Percentiles rank a stretch among this genome's conserved stretches.
These are phyloP conservation scores for Alligator mississippiensis DNA, from an alignment of 2,113 vertebrate genomes.

Conservation along the genomic window DNA sequence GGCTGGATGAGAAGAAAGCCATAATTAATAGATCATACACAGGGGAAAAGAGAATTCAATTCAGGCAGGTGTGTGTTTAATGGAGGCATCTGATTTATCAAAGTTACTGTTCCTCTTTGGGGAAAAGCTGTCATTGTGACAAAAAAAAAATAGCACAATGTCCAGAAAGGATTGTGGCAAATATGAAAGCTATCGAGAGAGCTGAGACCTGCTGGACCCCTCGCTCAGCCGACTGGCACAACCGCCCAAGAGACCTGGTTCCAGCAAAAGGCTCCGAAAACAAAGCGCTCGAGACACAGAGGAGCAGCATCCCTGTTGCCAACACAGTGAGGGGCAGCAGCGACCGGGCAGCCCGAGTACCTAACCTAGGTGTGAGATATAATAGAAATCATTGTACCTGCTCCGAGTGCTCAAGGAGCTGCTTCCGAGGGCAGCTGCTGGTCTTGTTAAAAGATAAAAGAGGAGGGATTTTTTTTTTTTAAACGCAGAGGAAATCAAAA, in stretches of 20 bases:
- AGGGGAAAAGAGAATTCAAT: not conserved
- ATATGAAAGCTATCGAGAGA: too few relatives aligned
- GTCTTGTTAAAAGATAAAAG: too few relatives aligned
- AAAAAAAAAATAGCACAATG: not conserved
- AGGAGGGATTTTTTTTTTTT: too few relatives aligned
- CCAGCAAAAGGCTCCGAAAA: not conserved
- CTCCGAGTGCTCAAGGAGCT: too few relatives aligned
- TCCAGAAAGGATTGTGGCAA: not conserved
- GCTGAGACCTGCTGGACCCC: not conserved
- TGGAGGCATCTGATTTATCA: not conserved
- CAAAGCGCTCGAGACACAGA: fast-evolving
- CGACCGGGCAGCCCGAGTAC: too few relatives aligned
- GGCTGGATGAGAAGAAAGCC: not conserved
- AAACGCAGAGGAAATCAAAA: too few relatives aligned
- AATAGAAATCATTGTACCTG: too few relatives aligned
- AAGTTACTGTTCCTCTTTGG: not conserved
- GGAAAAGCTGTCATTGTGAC: not conserved
- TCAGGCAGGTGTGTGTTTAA: not conserved
- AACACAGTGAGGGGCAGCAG: not conserved
- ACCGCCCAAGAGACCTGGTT: not conserved
- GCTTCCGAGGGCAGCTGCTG: too few relatives aligned
- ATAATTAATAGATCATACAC: not conserved
- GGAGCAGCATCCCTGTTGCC: not conserved
- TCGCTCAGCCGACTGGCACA: not conserved
- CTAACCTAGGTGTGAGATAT: too few relatives aligned